These are phyloP conservation scores for Oreotragus oreotragus DNA, from an alignment of 2,113 vertebrate genomes.

Conservation along the genomic window DNA sequence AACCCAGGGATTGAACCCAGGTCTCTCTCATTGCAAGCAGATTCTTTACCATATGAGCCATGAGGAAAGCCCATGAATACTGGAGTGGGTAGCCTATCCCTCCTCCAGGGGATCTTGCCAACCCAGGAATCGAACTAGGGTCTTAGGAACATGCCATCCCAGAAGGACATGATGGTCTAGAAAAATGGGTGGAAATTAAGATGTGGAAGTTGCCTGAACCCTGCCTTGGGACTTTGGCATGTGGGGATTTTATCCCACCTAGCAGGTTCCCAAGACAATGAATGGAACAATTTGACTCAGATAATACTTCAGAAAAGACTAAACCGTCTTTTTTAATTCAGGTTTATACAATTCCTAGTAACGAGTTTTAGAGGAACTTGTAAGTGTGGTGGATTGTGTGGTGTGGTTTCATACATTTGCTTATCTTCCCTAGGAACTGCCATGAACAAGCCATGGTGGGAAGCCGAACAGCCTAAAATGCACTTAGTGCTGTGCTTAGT, in stretches of 20 bases:
- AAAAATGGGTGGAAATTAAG: not conserved
- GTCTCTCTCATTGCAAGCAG: not conserved
- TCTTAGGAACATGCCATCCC: not conserved
- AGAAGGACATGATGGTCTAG: not conserved
- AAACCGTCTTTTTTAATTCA: not conserved
- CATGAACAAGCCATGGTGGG: not conserved
- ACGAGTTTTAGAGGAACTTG: not conserved
- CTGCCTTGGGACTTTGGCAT: not conserved
- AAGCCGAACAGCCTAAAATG: not conserved
- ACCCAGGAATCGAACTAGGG: not conserved
- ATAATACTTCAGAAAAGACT: not conserved
- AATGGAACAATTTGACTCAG: not conserved
- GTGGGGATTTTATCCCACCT: not conserved
- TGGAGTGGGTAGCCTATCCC: not conserved
- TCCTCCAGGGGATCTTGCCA: not conserved
- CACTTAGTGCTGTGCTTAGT: not conserved
- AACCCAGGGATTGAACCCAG: not conserved
- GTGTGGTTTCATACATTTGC: not conserved
- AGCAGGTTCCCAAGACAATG: no score
- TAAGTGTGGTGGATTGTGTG: not conserved
- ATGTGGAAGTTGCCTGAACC: not conserved
- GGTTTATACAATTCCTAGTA: not conserved
- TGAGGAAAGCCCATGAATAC: not conserved
- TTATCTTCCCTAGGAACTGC: not conserved
- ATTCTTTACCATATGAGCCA: not conserved